Base-by-base conservation (phyloP, 23 tunicate genomes). In the Oikopleura vanhoeffeni region DNA sequence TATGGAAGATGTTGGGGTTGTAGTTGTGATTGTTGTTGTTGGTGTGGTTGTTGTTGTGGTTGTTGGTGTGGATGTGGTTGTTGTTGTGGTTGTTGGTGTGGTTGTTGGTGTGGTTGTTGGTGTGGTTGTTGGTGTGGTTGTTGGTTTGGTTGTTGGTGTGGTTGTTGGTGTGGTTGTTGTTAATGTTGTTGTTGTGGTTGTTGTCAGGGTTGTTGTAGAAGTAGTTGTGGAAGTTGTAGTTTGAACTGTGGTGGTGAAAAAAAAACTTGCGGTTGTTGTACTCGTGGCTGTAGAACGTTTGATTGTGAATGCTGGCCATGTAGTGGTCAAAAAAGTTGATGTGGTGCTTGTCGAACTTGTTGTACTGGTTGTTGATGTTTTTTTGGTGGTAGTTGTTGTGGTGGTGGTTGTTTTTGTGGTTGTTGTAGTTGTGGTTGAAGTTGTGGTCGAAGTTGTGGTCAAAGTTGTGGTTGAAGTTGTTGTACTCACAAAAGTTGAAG, bases 341-440 rank as follows among this genome's bases (percentile, higher is more conserved):
- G 64, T 49, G 13, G 64, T 49, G 24, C 18, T 49, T 13, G 64
- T 49, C 64, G 64, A 18, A 30, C 36, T 71, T 28, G 79, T 71
- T 28, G 34, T 18, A 24, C 38, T 18, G 38, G 34, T 71, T 28
- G 79, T 71, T 24, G 27, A 2, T 4, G 35, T 71, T 24, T 2
- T 13, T 32, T 33, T 71, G 27, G 79, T 71, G 27, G 79, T 71
- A 30, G 79, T 13, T 18, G 79, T 71, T 38, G 79, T 71, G 36
- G 79, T 71, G 27, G 79, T 71, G 79, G 79, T 13, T 18, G 79
- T 71, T 30, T 2, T 71, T 32, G 79, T 71, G 3, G 79, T 71
- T 33, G 79, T 71, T 4, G 79, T 71, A 18, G 79, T 71, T 30
- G 79, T 71, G 3, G 79, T 71, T 32, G 79, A 18, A 18, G 79